Conservation (phyloP, 1,140 invertebrate genomes). For the Dinoponera quadriceps region DNA sequence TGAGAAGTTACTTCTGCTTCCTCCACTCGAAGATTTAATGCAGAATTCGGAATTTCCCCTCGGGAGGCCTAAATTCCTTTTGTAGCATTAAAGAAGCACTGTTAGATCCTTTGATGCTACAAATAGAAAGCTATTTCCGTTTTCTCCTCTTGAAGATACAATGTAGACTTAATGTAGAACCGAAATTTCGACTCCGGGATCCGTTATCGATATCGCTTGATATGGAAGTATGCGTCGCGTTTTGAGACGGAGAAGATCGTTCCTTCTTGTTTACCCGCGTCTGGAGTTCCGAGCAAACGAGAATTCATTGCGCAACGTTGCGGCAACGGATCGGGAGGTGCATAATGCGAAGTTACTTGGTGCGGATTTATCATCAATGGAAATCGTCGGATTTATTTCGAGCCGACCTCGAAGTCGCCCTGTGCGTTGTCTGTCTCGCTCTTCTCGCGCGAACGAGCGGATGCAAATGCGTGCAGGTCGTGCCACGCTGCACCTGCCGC, state of each 20-base stretch:
- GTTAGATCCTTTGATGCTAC: too few species aligned
- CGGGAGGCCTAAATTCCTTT: too few species aligned
- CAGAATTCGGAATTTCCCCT: too few species aligned
- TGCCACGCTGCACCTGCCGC: slow-evolving; percentile 73
- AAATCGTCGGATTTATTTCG: slow-evolving; percentile 37
- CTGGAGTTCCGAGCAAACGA: not conserved
- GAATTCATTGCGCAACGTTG: slow-evolving; percentile 35
- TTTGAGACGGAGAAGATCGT: not conserved
- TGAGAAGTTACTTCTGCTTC: too few species aligned
- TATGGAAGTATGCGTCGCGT: not conserved
- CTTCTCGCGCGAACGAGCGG: slow-evolving; percentile 37
- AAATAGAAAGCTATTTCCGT: too few species aligned
- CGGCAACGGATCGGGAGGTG: not conserved
- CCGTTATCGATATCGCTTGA: not conserved
- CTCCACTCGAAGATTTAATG: too few species aligned
- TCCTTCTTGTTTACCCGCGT: not conserved
- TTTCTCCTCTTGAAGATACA: too few species aligned
- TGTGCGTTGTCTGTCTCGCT: slow-evolving; percentile 4
- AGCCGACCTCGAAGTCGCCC: slow-evolving; percentile 12
- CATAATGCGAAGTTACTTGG: not conserved
- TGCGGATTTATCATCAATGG: not conserved
- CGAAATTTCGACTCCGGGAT: too few species aligned
- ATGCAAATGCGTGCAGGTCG: slow-evolving; percentile 69
- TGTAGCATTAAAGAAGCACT: too few species aligned
- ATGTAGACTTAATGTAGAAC: too few species aligned